Evolutionary conservation across 2,113 vertebrate genomes (phyloP).

Genomic region (Sarotherodon lohbergeri): DNA sequence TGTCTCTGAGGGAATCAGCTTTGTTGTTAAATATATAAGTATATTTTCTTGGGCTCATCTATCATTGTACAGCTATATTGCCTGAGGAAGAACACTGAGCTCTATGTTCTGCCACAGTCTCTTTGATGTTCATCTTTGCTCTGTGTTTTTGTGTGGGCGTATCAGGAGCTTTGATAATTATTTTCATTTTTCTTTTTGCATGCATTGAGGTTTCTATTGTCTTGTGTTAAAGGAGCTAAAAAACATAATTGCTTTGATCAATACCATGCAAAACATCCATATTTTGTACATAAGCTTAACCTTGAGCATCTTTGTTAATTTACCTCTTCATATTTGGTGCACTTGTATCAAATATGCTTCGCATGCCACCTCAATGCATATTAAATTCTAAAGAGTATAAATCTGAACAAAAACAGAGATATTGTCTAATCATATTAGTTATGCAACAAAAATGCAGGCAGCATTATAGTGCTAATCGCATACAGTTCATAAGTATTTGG

Average conservation of each 20-base stretch:
- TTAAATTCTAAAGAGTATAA: background rate
- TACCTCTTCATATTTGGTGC: background rate
- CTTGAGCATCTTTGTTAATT: background rate
- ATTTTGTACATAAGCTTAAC: background rate
- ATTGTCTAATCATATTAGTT: background rate
- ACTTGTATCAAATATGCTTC: background rate
- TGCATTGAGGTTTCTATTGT: background rate
- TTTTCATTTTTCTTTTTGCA: background rate
- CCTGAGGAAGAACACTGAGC: conserved; percentile 16
- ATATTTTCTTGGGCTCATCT: background rate
- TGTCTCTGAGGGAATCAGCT: background rate
- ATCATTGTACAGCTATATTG: background rate
- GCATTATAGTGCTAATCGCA: background rate
- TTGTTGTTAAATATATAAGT: background rate
- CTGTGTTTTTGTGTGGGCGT: conserved; percentile 25
- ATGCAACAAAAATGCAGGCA: background rate
- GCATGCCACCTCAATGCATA: background rate
- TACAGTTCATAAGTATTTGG: background rate
- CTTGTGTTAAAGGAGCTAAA: background rate
- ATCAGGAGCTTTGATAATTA: background rate
- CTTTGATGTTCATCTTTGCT: background rate
- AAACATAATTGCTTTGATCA: background rate
- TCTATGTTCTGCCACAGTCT: background rate
- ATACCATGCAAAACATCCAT: background rate
- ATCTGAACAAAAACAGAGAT: background rate